Percentiles rank a stretch among this genome's conserved stretches.
phyloP scores from a whole-genome alignment of 2,797 vertebrate genomes.

The Sparus aurata region DNA sequence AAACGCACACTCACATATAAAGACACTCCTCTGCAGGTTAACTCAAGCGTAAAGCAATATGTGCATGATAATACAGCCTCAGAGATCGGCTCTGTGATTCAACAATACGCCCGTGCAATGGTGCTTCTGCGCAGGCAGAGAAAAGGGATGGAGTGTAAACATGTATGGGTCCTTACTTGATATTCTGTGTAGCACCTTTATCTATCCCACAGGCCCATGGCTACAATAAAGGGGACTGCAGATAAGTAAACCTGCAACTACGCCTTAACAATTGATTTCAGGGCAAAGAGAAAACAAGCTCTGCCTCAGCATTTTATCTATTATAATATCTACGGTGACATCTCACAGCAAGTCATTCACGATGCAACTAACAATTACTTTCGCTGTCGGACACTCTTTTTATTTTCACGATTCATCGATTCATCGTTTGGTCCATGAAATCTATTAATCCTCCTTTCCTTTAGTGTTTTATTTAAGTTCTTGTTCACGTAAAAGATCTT shows the following conservation, averaged over 20 bases:
- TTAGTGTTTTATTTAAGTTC: too few relatives aligned
- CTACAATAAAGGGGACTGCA: conserved; percentile 20
- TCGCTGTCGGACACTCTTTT: too few relatives aligned
- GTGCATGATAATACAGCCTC: conserved; percentile 33
- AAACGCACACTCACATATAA: neutral
- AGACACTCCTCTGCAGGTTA: conserved; percentile 35
- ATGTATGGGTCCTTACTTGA: conserved; percentile 39
- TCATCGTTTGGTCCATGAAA: too few relatives aligned
- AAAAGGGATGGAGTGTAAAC: conserved; percentile 35
- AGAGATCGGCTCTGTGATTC: conserved; percentile 35
- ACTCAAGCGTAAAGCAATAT: conserved; percentile 22
- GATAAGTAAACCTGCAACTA: conserved; percentile 46
- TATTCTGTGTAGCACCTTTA: conserved; percentile 52
- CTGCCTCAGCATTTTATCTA: conserved; percentile 29
- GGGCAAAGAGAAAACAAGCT: conserved; percentile 23
- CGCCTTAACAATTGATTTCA: conserved; percentile 27
- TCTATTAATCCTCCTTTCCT: too few relatives aligned
- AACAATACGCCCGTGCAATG: conserved; percentile 37
- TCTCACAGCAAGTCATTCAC: neutral
- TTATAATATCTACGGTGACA: conserved; percentile 1
- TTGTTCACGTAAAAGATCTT: too few relatives aligned
- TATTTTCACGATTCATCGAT: too few relatives aligned
- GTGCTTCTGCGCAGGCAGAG: conserved; percentile 26
- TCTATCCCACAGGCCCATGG: conserved; percentile 38
- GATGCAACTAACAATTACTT: too few relatives aligned